Evolutionary conservation across 2,888 invertebrate species (phyloP).

Genomic region (Girardia tigrina): DNA sequence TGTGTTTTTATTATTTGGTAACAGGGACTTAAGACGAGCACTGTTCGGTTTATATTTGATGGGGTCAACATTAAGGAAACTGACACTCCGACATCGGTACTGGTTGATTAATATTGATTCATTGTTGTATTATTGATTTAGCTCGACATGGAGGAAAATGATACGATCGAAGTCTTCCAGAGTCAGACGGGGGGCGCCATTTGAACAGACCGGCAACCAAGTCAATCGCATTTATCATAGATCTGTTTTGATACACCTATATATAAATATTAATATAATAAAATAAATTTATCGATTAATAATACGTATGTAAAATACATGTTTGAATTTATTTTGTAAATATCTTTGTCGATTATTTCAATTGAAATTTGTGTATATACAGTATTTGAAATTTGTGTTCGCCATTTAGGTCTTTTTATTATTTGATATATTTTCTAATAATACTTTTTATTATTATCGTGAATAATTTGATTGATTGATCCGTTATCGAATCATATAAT

Average conservation of each 20-base stretch:
- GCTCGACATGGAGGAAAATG: conserved; percentile 78
- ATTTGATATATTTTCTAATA: too few species aligned
- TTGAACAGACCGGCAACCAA: not conserved
- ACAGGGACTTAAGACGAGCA: conserved; percentile 74
- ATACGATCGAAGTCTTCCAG: conserved; percentile 80
- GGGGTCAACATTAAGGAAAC: conserved; percentile 79
- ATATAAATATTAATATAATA: too few species aligned
- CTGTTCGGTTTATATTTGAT: conserved; percentile 78
- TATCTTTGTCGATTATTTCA: too few species aligned
- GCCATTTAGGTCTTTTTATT: too few species aligned
- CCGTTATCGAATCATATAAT: too few species aligned
- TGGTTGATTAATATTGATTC: conserved; percentile 29
- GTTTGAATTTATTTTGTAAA: too few species aligned
- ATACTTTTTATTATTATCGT: too few species aligned
- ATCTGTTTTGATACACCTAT: not conserved
- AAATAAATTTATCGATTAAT: too few species aligned
- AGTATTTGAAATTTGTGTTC: too few species aligned
- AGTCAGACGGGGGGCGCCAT: conserved; percentile 44
- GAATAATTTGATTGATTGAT: too few species aligned
- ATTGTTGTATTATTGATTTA: conserved; percentile 42
- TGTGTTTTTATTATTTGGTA: not conserved
- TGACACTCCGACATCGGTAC: conserved; percentile 64
- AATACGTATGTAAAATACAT: too few species aligned
- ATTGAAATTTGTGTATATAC: too few species aligned
- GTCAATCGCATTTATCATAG: not conserved